phyloP scores from a whole-genome alignment of 1,140 invertebrate genomes.

The Cydia strobilella region DNA sequence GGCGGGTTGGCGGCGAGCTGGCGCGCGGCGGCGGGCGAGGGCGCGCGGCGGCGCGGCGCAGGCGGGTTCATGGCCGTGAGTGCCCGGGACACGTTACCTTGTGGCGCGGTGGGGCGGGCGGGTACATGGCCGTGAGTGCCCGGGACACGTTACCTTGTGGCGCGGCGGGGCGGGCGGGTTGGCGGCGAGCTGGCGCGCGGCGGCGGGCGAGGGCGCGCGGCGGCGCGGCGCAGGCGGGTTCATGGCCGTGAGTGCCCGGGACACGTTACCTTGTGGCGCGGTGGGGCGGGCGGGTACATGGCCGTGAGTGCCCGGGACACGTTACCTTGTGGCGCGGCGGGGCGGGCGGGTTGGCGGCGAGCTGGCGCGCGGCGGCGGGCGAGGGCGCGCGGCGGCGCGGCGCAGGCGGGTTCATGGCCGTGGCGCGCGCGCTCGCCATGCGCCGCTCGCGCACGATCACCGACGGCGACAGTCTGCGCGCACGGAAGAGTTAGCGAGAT shows the following conservation, averaged over 20 bases:
- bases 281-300: constrained; percentile 86
- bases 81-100: too few relatives aligned
- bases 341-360: constrained; percentile 79
- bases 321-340: too few relatives aligned
- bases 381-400: constrained; percentile 78
- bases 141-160: constrained; percentile 9
- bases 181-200: constrained; percentile 69
- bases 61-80: too few relatives aligned
- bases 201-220: constrained; percentile 71
- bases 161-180: constrained; percentile 78
- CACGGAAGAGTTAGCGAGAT: too few relatives aligned
- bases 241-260: constrained; percentile 85
- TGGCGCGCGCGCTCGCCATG: constrained; percentile 81
- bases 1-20: constrained; percentile 77
- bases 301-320: too few relatives aligned
- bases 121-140: too few relatives aligned
- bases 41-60: too few relatives aligned
- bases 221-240: too few relatives aligned
- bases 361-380: constrained; percentile 76
- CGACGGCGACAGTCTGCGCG: constrained; percentile 78
- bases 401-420: constrained; percentile 86
- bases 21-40: too few relatives aligned
- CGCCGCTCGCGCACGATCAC: constrained; percentile 82
- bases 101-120: too few relatives aligned
- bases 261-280: too few relatives aligned